A percentile compares a stretch with the other conserved stretches of the same genome.
Conservation (phyloP, 1,140 invertebrate genomes). For the Lucilia sericata region DNA sequence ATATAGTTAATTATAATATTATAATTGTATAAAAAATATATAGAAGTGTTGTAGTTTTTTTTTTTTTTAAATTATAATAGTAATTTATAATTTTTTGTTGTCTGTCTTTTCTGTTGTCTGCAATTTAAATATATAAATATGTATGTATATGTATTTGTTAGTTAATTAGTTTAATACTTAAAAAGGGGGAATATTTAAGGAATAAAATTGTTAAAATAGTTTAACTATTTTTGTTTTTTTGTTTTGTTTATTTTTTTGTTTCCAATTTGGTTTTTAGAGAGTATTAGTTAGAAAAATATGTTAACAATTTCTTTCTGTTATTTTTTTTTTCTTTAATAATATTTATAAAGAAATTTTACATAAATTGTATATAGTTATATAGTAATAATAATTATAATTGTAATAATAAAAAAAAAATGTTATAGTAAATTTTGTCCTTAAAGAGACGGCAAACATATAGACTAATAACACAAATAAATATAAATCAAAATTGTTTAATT, state of each 20-base stretch:
- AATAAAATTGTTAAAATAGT: constrained; percentile 11
- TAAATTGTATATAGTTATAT: neutral
- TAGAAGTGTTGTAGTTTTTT: neutral
- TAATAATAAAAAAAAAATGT: neutral
- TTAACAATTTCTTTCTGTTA: neutral
- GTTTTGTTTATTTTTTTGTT: no score
- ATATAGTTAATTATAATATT: constrained; percentile 3
- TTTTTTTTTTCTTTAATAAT: neutral
- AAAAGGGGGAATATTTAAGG: neutral
- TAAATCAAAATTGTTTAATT: neutral
- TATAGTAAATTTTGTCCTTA: neutral
- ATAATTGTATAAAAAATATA: constrained; percentile 28
- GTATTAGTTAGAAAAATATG: constrained; percentile 14
- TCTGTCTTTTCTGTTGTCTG: neutral
- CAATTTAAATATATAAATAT: neutral
- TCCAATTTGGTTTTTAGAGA: neutral
- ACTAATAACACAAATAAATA: neutral
- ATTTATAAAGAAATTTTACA: neutral
- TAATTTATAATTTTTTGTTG: neutral
- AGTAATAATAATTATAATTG: neutral
- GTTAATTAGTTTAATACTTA: neutral
- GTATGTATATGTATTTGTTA: neutral
- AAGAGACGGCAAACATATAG: neutral
- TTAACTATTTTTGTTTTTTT: constrained; percentile 15
- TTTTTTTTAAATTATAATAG: neutral